Evolutionary conservation across 1,140 invertebrate genomes (phyloP).

Genomic region (Trissolcus basalis): DNA sequence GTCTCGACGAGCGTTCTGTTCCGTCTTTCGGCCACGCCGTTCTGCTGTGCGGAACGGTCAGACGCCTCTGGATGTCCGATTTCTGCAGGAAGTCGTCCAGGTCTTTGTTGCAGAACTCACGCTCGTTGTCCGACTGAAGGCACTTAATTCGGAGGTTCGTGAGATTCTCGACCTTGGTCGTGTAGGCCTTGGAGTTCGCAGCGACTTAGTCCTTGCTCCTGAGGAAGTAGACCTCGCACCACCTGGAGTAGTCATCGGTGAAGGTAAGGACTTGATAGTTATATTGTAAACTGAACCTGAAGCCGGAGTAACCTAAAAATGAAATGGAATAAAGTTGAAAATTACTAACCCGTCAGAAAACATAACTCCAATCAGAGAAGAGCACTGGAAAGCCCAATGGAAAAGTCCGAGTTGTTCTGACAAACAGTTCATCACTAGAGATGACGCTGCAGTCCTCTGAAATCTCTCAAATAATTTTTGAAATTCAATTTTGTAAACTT

Average conservation of each 20-base stretch:
- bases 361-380: too few relatives aligned
- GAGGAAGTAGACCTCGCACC: constrained; percentile 61
- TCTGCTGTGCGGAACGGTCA: constrained; percentile 19
- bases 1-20: constrained; percentile 36
- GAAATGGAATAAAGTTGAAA: too few relatives aligned
- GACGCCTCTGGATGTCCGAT: not conserved
- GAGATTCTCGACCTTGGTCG: constrained; percentile 8
- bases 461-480: too few relatives aligned
- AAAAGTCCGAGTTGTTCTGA: too few relatives aligned
- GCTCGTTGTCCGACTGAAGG: constrained; percentile 16
- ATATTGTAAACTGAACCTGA: too few relatives aligned
- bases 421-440: too few relatives aligned
- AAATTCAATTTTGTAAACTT: too few relatives aligned
- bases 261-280: constrained; percentile 58
- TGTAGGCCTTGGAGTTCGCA: constrained; percentile 3
- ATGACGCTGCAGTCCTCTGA: too few relatives aligned
- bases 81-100: constrained; percentile 9
- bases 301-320: too few relatives aligned
- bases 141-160: constrained; percentile 3
- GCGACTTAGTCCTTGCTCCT: constrained; percentile 62
- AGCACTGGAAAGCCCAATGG: too few relatives aligned
- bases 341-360: too few relatives aligned
- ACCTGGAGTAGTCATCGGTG: constrained; percentile 63
- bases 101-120: constrained; percentile 12
- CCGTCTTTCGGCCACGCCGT: constrained; percentile 24